A percentile compares a stretch with the other conserved stretches of the same genome.
Conservation (phyloP, 2,888 invertebrate genomes). For the Drosophila mercatorum region DNA sequence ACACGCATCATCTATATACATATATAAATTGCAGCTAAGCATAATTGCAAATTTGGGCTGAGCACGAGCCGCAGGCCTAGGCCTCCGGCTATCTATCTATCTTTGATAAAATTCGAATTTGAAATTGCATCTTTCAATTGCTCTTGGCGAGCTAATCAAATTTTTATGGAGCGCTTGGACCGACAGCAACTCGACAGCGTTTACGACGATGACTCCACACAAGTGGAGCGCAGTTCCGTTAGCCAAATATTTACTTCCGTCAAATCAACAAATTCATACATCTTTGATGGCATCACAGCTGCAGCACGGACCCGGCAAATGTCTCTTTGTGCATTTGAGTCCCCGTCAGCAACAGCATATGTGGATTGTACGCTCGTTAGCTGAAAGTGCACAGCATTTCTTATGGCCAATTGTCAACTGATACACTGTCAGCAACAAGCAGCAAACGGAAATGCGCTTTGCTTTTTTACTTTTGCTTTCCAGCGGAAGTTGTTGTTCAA, state of each 20-base stretch:
- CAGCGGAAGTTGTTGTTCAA: conserved; percentile 49
- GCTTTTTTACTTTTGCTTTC: conserved; percentile 29
- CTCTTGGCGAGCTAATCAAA: conserved; percentile 47
- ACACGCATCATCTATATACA: background rate
- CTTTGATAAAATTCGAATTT: conserved; percentile 19
- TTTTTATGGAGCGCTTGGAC: conserved; percentile 45
- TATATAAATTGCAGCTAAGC: conserved; percentile 16
- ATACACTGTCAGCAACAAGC: conserved; percentile 59
- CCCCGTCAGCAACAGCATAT: conserved; percentile 1
- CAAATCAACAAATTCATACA: conserved; percentile 75
- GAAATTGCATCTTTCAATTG: conserved; percentile 29
- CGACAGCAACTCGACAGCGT: conserved; percentile 17
- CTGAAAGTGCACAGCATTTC: conserved; percentile 56
- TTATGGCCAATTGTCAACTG: conserved; percentile 64
- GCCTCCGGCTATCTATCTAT: background rate
- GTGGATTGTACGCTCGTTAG: conserved; percentile 23
- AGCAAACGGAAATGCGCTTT: conserved; percentile 64
- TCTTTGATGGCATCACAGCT: conserved; percentile 62
- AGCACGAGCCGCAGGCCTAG: background rate
- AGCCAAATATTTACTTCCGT: conserved; percentile 75
- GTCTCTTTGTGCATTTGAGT: conserved; percentile 32
- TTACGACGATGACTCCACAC: conserved; percentile 18
- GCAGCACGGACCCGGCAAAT: conserved; percentile 32
- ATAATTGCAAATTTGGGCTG: conserved; percentile 38
- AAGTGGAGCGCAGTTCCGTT: conserved; percentile 56